These are phyloP conservation scores for Erebia aethiops DNA, from an alignment of 2,888 invertebrate species.

Conservation along the genomic window DNA sequence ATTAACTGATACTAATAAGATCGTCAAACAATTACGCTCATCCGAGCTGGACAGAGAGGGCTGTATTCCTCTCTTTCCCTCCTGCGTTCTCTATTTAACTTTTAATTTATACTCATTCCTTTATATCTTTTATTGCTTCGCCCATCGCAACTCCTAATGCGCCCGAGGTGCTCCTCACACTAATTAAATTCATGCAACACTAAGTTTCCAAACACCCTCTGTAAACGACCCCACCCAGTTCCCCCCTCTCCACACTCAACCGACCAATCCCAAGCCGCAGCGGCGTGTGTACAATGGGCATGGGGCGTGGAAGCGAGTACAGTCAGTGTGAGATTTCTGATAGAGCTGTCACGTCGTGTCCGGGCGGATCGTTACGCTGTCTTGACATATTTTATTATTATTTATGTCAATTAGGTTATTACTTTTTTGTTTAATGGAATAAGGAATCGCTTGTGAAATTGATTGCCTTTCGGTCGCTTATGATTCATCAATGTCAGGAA, in stretches of 20 bases:
- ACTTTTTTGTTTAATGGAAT: slow-evolving; percentile 83
- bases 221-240: slow-evolving; percentile 50
- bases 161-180: slow-evolving; percentile 81
- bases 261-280: slow-evolving; percentile 56
- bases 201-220: slow-evolving; percentile 69
- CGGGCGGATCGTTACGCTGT: slow-evolving; percentile 77
- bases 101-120: slow-evolving; percentile 84
- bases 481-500: slow-evolving; percentile 81
- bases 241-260: slow-evolving; percentile 47
- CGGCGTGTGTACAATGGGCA: slow-evolving; percentile 48
- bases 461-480: slow-evolving; percentile 80
- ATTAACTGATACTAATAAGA: slow-evolving; percentile 84
- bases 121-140: slow-evolving; percentile 84
- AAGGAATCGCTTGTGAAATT: slow-evolving; percentile 81
- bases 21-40: slow-evolving; percentile 82
- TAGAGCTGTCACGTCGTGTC: slow-evolving; percentile 81
- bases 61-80: slow-evolving; percentile 54
- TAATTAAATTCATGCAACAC: slow-evolving; percentile 84
- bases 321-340: slow-evolving; percentile 76
- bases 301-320: slow-evolving; percentile 53
- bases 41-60: slow-evolving; percentile 55
- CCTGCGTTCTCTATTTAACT: slow-evolving; percentile 80
- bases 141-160: slow-evolving; percentile 83
- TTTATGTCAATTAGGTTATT: slow-evolving; percentile 83
- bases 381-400: slow-evolving; percentile 83